A percentile compares a stretch with the other conserved stretches of the same genome.
Conservation (phyloP, 2,113 vertebrate genomes). For the Girardinichthys multiradiatus region DNA sequence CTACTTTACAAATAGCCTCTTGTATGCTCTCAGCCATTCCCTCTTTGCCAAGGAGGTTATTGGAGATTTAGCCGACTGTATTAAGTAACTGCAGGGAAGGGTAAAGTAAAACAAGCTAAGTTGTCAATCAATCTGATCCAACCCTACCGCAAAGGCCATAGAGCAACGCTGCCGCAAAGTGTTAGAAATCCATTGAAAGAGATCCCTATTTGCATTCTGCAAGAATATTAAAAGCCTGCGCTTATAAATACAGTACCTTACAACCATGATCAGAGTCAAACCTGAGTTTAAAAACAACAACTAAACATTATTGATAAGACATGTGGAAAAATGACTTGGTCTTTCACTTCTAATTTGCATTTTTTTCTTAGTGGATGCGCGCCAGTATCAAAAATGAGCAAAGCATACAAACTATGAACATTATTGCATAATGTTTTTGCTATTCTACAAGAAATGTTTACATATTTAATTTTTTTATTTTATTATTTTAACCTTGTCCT, state of each 20-base stretch:
- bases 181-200: constrained; percentile 36
- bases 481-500: no score
- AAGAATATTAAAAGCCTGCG: constrained; percentile 37
- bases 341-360: constrained; percentile 13
- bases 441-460: no score
- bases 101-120: constrained; percentile 50
- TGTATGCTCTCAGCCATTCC: constrained; percentile 27
- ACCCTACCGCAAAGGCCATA: constrained; percentile 30
- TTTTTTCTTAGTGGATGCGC: background rate
- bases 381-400: no score
- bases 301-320: constrained; percentile 26
- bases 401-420: no score
- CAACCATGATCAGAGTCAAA: constrained; percentile 26
- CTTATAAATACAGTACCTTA: constrained; percentile 26
- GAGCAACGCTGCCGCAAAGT: constrained; percentile 17
- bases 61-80: constrained; percentile 55
- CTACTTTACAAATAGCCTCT: constrained; percentile 25
- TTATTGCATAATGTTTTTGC: no score
- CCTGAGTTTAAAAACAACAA: background rate
- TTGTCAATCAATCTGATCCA: constrained; percentile 44
- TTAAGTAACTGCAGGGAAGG: constrained; percentile 55
- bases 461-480: no score
- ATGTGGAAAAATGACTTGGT: constrained; percentile 18
- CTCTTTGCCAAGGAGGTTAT: constrained; percentile 27
- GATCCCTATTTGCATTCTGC: constrained; percentile 39